These are phyloP conservation scores for Peromyscus attwateri DNA, from an alignment of 2,797 vertebrate genomes.

Conservation along the genomic window DNA sequence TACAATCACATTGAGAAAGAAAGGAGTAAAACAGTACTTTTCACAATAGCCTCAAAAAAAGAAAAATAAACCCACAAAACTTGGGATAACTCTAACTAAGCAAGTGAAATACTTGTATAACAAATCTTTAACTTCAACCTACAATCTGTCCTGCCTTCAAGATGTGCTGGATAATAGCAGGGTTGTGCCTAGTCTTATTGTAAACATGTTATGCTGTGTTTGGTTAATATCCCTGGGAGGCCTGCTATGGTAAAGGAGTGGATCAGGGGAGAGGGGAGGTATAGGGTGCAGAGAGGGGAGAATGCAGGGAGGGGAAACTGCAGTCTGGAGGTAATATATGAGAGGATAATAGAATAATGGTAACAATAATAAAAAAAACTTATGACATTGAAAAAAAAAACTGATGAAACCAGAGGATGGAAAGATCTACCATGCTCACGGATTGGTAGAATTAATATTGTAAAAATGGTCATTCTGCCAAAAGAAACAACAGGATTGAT, in stretches of 20 bases:
- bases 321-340: background rate
- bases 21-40: background rate
- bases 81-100: background rate
- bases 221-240: background rate
- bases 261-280: background rate
- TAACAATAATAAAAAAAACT: background rate
- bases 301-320: background rate
- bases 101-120: background rate
- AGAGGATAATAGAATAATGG: background rate
- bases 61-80: background rate
- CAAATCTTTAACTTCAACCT: background rate
- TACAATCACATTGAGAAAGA: background rate
- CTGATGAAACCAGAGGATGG: background rate
- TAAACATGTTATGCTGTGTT: background rate
- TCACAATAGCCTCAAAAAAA: background rate
- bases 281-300: background rate
- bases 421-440: background rate
- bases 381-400: no score
- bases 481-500: background rate
- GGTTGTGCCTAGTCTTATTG: background rate
- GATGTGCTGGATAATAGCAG: background rate
- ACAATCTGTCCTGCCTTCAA: background rate
- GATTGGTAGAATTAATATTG: background rate
- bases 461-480: background rate
- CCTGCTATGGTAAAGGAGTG: background rate